Conservation (phyloP, 2,797 vertebrate species). For the Chelidonichthys spinosus region DNA sequence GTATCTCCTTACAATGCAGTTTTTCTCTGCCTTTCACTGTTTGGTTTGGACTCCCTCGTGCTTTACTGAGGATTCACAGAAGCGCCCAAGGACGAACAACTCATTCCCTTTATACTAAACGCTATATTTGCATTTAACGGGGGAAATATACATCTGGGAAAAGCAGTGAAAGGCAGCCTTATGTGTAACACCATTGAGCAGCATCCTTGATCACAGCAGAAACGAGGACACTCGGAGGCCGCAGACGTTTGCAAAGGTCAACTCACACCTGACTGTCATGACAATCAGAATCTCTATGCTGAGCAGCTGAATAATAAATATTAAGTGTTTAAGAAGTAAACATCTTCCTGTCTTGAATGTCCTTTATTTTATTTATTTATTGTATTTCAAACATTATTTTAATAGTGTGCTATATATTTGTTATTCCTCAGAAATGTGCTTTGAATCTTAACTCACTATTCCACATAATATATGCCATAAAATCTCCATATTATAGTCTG, state of each 20-base stretch:
- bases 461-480: too few relatives aligned
- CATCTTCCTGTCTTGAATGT: too few relatives aligned
- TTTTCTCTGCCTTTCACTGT: constrained; percentile 39
- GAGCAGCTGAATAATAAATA: too few relatives aligned
- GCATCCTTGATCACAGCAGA: constrained; percentile 11
- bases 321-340: too few relatives aligned
- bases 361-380: too few relatives aligned
- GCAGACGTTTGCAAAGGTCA: neutral
- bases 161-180: constrained; percentile 13
- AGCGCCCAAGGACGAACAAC: constrained; percentile 46
- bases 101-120: constrained; percentile 22
- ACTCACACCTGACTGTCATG: too few relatives aligned
- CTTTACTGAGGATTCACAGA: constrained; percentile 26
- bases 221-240: neutral
- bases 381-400: too few relatives aligned
- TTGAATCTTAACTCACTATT: too few relatives aligned
- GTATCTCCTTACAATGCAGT: constrained; percentile 15
- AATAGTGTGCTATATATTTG: too few relatives aligned
- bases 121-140: constrained; percentile 22
- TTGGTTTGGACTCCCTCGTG: constrained; percentile 44
- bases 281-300: too few relatives aligned
- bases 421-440: too few relatives aligned
- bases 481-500: too few relatives aligned
- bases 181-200: neutral
- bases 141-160: constrained; percentile 25